Evolutionary conservation across 2,113 vertebrate genomes (phyloP).

Genomic region (Osmerus eperlanus): DNA sequence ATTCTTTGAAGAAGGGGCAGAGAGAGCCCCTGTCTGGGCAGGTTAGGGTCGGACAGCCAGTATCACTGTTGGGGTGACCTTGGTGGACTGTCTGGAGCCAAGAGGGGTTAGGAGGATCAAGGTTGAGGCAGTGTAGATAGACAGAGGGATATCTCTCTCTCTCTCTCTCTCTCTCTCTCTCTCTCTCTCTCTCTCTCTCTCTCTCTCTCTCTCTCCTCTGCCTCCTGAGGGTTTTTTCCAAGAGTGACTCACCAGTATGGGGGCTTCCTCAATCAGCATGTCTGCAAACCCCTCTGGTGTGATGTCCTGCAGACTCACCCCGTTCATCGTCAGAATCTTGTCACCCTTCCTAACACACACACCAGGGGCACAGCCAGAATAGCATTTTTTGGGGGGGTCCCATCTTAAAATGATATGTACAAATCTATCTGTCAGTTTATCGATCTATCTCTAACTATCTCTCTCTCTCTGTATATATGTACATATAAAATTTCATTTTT

Average conservation of each 20-base stretch:
- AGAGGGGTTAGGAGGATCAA: neutral
- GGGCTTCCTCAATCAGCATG: constrained; percentile 41
- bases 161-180: neutral
- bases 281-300: constrained; percentile 58
- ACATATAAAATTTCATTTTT: too few relatives aligned
- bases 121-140: neutral
- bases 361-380: neutral
- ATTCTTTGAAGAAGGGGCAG: constrained; percentile 48
- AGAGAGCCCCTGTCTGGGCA: constrained; percentile 27
- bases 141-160: too few relatives aligned
- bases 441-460: too few relatives aligned
- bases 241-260: constrained; percentile 63
- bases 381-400: too few relatives aligned
- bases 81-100: constrained; percentile 62
- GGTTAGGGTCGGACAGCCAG: neutral
- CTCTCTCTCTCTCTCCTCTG: neutral
- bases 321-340: constrained; percentile 63
- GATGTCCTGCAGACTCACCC: constrained; percentile 46
- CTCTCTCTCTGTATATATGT: too few relatives aligned
- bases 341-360: constrained; percentile 61
- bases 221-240: neutral
- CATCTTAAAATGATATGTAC: neutral
- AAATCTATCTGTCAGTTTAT: neutral
- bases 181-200: neutral
- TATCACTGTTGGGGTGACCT: neutral